These are phyloP conservation scores for Stenurella melanura DNA, from an alignment of 2,888 invertebrate species.

Conservation along the genomic window DNA sequence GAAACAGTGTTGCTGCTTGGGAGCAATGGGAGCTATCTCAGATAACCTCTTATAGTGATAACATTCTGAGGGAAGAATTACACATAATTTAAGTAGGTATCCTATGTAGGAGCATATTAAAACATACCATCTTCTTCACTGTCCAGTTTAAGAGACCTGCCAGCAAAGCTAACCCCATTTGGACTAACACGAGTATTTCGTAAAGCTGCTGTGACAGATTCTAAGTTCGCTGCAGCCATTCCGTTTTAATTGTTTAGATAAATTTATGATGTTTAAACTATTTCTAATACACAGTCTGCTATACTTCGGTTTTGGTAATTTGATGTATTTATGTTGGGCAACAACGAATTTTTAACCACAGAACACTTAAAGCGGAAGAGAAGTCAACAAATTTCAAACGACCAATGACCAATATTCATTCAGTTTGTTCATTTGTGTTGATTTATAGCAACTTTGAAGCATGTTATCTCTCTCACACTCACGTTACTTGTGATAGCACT, in stretches of 20 bases:
- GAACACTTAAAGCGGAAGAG: not conserved
- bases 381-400: too few relatives aligned
- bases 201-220: constrained; percentile 75
- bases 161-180: constrained; percentile 87
- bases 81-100: too few relatives aligned
- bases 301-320: not conserved
- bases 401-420: too few relatives aligned
- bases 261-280: not conserved
- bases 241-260: not conserved
- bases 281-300: not conserved
- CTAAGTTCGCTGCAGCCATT: constrained; percentile 71
- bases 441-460: too few relatives aligned
- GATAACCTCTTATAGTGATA: too few relatives aligned
- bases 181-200: constrained; percentile 72
- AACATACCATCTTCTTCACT: constrained; percentile 85
- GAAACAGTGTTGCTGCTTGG: too few relatives aligned
- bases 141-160: constrained; percentile 86
- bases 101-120: too few relatives aligned
- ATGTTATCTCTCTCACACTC: too few relatives aligned
- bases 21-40: too few relatives aligned
- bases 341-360: constrained; percentile 1
- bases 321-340: not conserved
- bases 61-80: too few relatives aligned
- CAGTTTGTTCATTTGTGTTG: too few relatives aligned
- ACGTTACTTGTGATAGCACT: too few relatives aligned